Evolutionary conservation across 2,113 vertebrate genomes (phyloP).

Genomic region (Dicentrarchus labrax): DNA sequence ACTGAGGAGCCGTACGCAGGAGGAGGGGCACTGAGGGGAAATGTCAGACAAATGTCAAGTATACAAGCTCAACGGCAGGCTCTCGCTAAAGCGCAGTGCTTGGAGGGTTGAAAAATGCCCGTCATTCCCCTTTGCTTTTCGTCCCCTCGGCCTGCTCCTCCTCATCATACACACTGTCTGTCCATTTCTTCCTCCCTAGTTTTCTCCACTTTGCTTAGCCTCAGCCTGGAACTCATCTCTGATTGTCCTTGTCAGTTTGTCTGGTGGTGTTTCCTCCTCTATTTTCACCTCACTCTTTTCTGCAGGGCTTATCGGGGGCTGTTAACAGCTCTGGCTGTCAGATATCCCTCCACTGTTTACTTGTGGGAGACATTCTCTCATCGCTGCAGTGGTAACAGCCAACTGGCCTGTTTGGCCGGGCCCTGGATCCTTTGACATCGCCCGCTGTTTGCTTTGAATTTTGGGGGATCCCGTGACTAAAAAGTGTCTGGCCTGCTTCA

Average conservation of each 20-base stretch:
- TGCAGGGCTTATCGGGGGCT: slow-evolving; percentile 69
- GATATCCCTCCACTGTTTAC: slow-evolving; percentile 74
- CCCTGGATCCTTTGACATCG: slow-evolving; percentile 55
- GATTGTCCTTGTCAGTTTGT: slow-evolving; percentile 68
- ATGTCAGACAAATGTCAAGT: slow-evolving; percentile 89
- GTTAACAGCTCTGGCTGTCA: slow-evolving; percentile 78
- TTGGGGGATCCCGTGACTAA: slow-evolving; percentile 53
- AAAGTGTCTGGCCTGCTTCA: slow-evolving; percentile 58
- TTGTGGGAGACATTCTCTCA: slow-evolving; percentile 65
- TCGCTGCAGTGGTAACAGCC: slow-evolving; percentile 52
- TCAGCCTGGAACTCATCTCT: slow-evolving; percentile 46
- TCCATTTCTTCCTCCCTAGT: slow-evolving; percentile 24
- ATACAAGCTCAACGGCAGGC: slow-evolving; percentile 71
- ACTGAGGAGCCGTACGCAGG: slow-evolving; percentile 49
- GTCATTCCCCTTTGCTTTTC: slow-evolving; percentile 27
- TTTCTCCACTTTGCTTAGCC: slow-evolving; percentile 46
- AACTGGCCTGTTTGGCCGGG: slow-evolving; percentile 62
- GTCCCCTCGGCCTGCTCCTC: not conserved
- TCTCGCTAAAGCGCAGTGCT: slow-evolving; percentile 44
- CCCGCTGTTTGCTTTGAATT: slow-evolving; percentile 63
- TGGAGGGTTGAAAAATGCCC: slow-evolving; percentile 42
- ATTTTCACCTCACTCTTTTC: slow-evolving; percentile 64
- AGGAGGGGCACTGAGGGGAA: slow-evolving; percentile 73
- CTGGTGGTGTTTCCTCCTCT: slow-evolving; percentile 62
- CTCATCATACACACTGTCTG: slow-evolving; percentile 6